These are phyloP conservation scores for Theocolax elegans DNA, from an alignment of 1,140 invertebrate species.

Conservation along the genomic window DNA sequence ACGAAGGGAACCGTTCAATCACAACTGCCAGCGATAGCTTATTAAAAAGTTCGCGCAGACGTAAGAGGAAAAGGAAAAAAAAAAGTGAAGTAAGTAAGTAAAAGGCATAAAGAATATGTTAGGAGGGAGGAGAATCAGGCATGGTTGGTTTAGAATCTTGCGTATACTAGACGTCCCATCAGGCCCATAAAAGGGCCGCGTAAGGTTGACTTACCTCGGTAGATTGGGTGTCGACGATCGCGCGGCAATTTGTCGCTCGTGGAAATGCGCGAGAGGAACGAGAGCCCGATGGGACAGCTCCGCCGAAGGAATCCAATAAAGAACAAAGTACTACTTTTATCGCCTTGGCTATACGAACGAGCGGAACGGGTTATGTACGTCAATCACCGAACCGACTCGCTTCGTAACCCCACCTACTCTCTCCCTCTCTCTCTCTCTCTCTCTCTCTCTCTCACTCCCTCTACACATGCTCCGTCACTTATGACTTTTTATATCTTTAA, in stretches of 20 bases:
- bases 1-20: too few relatives aligned
- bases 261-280: constrained; percentile 21
- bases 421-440: neutral
- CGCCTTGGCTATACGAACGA: constrained; percentile 35
- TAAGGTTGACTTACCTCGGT: too few relatives aligned
- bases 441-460: neutral
- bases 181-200: too few relatives aligned
- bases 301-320: constrained; percentile 35
- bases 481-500: constrained; percentile 20
- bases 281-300: neutral
- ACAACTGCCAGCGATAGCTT: too few relatives aligned
- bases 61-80: too few relatives aligned
- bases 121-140: too few relatives aligned
- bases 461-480: neutral
- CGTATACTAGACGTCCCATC: too few relatives aligned
- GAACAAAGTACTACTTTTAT: constrained; percentile 39
- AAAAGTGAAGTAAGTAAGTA: too few relatives aligned
- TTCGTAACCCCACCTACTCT: neutral
- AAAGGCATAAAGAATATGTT: too few relatives aligned
- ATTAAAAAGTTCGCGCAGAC: too few relatives aligned
- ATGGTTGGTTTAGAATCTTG: too few relatives aligned
- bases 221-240: neutral
- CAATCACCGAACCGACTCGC: constrained; percentile 26
- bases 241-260: constrained; percentile 28
- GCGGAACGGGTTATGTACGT: constrained; percentile 31